Evolutionary conservation across 53 echinoderm and acorn worm genomes (phyloP).

Genomic region (Actinopyga echinites): DNA sequence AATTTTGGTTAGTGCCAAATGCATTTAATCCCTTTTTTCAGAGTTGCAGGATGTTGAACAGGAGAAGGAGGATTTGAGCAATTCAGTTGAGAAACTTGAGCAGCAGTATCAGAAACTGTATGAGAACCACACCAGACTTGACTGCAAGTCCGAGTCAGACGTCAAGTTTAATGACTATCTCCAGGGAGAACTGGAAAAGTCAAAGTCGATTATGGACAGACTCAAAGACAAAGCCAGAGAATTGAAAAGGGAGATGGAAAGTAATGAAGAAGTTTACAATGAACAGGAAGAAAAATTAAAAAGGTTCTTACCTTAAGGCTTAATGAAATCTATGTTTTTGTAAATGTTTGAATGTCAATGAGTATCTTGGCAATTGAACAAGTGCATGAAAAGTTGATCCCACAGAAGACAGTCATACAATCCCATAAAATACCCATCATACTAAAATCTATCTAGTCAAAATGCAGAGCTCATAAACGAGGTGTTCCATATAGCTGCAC

Average conservation of each 20-base stretch:
- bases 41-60: not conserved
- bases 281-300: not conserved
- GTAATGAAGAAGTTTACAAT: not conserved
- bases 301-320: too few species aligned
- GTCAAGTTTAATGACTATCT: not conserved
- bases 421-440: too few species aligned
- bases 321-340: too few species aligned
- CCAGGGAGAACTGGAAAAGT: constrained; percentile 10
- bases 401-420: too few species aligned
- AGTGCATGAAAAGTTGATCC: too few species aligned
- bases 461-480: too few species aligned
- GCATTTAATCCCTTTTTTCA: too few species aligned
- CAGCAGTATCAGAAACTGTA: constrained; percentile 27
- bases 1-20: too few species aligned
- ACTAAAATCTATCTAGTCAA: too few species aligned
- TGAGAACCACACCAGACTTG: constrained; percentile 25
- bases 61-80: not conserved
- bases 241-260: not conserved
- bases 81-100: not conserved
- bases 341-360: too few species aligned
- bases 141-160: constrained; percentile 20
- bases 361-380: too few species aligned
- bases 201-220: not conserved
- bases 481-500: too few species aligned
- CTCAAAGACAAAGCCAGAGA: not conserved